Conservation (phyloP, 2,797 vertebrate species). For the Tinamus major region DNA sequence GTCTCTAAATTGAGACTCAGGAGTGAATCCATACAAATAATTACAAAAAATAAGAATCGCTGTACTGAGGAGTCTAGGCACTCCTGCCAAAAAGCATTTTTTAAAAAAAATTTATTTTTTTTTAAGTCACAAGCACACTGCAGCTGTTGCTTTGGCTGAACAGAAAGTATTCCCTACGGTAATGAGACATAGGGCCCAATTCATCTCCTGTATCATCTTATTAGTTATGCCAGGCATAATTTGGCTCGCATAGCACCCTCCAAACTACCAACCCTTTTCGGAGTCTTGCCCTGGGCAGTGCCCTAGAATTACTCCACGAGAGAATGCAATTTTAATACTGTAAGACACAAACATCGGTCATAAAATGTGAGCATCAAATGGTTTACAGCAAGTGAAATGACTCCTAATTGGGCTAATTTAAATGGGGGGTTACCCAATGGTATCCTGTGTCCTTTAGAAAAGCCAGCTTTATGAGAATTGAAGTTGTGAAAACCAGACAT, state of each 20-base stretch:
- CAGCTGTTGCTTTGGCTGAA: constrained; percentile 69
- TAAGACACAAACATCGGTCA: not conserved
- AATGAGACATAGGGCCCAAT: constrained; percentile 49
- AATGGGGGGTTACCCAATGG: not conserved
- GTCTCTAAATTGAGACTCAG: not conserved
- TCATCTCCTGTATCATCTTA: constrained; percentile 53
- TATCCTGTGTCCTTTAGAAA: not conserved
- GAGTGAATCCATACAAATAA: not conserved
- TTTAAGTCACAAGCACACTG: constrained; percentile 9
- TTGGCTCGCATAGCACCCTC: constrained; percentile 35
- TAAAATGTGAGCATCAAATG: not conserved
- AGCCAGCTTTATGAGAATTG: not conserved
- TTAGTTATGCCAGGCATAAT: constrained; percentile 49
- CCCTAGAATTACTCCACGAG: constrained; percentile 16
- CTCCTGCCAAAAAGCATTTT: not conserved
- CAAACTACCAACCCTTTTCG: constrained; percentile 29
- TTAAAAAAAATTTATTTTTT: not conserved
- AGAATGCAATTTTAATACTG: constrained; percentile 13
- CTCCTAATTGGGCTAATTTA: not conserved
- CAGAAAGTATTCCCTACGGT: constrained; percentile 48
- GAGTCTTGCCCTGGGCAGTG: not conserved
- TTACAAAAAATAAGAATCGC: constrained; percentile 28
- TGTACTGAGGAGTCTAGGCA: not conserved
- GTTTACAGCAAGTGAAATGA: not conserved
- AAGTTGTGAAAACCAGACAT: not conserved